A percentile compares a stretch with the other conserved stretches of the same genome.
These are phyloP conservation scores for Neostethus bicornis DNA, from an alignment of 2,797 vertebrate genomes.

Conservation along the genomic window DNA sequence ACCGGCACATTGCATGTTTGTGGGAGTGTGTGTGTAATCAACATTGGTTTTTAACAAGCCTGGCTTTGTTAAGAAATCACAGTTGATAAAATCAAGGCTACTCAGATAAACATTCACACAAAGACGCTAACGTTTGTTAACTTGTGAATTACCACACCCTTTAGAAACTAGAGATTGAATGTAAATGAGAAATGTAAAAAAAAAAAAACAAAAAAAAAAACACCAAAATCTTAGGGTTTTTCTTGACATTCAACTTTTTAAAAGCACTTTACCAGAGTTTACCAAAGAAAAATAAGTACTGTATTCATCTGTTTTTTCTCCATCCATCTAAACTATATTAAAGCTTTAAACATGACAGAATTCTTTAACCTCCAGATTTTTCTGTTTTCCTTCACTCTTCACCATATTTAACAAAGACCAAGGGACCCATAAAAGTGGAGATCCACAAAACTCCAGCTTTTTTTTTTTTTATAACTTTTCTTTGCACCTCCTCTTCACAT, in stretches of 20 bases:
- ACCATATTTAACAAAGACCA: conserved; percentile 3
- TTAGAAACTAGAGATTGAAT: conserved; percentile 33
- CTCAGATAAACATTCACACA: conserved; percentile 23
- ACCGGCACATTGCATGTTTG: conserved; percentile 25
- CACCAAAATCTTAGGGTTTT: no score
- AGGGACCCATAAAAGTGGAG: background rate
- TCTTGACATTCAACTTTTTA: background rate
- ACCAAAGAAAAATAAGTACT: background rate
- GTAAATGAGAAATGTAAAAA: conserved; percentile 52
- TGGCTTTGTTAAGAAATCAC: conserved; percentile 50
- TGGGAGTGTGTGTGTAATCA: conserved; percentile 37
- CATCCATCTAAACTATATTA: background rate
- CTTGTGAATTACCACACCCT: conserved; percentile 17
- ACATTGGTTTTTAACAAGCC: conserved; percentile 32
- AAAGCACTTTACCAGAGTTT: background rate
- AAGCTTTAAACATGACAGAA: background rate
- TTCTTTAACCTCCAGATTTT: background rate
- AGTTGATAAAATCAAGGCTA: conserved; percentile 49
- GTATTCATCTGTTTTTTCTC: background rate
- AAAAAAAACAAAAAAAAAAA: no score
- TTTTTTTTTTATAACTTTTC: conserved; percentile 11
- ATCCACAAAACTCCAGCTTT: conserved; percentile 15
- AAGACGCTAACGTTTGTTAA: conserved; percentile 33
- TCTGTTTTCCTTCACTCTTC: conserved; percentile 10
- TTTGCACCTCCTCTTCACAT: conserved; percentile 8